Percentiles rank a stretch among this genome's conserved stretches.
Evolutionary conservation across 2,888 invertebrate species (phyloP).

Genomic region (Boloria euphrosyne): DNA sequence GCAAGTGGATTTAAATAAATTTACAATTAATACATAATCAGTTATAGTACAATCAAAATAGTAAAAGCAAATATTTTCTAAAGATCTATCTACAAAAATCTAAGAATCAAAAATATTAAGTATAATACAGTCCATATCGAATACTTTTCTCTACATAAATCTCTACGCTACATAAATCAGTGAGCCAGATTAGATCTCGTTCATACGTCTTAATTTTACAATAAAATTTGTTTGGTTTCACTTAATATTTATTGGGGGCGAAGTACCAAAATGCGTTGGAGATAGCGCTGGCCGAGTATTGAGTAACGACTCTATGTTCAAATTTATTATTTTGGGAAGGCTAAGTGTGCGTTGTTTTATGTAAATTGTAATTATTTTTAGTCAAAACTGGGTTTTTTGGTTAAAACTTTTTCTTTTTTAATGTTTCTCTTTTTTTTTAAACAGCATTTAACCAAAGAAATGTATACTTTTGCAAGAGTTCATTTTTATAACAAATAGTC

Average conservation of each 20-base stretch:
- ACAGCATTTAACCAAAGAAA: not conserved
- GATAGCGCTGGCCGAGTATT: constrained; percentile 67
- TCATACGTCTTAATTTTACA: constrained; percentile 77
- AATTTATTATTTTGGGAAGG: constrained; percentile 56
- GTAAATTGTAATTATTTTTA: constrained; percentile 10
- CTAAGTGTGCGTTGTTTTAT: constrained; percentile 39
- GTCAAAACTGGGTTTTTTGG: not conserved
- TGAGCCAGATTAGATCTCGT: constrained; percentile 72
- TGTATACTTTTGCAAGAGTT: not conserved
- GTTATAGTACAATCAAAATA: not conserved
- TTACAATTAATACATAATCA: too few relatives aligned
- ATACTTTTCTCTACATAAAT: constrained; percentile 64
- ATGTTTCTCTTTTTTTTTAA: too few relatives aligned
- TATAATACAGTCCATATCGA: constrained; percentile 49
- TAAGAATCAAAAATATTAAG: constrained; percentile 8
- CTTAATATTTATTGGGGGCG: constrained; percentile 64
- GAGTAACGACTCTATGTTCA: constrained; percentile 62
- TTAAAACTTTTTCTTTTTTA: not conserved
- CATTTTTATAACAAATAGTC: not conserved
- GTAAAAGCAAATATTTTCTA: not conserved
- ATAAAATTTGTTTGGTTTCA: constrained; percentile 62
- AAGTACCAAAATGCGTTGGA: constrained; percentile 75
- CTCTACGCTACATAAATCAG: constrained; percentile 73
- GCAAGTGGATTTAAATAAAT: too few relatives aligned
- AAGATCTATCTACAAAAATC: not conserved